Evolutionary conservation across 2,888 invertebrate genomes (phyloP), one percentile per base, ranked within the genome.

Genomic region (Dione juno): DNA sequence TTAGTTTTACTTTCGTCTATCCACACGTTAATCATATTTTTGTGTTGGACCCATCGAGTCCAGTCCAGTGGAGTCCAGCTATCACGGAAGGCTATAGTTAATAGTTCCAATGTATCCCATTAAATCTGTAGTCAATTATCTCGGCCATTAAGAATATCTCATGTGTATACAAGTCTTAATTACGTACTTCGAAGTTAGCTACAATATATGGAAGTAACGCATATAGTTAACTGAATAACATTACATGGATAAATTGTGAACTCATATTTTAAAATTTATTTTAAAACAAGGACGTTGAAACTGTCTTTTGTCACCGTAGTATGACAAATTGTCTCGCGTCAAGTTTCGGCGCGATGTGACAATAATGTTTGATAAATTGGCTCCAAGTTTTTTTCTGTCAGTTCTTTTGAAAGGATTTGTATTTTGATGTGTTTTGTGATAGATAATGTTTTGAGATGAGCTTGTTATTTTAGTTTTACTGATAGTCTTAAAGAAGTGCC

Each of bases 271-370:
- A 48, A 45, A 63, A 35, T 45, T 28, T 54, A 59, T 63, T 54
- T 53, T 45, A 52, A 67, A 58, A 66, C 63, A 16, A 67, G 66
- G 61, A 69, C 70, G 14, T 61, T 50, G 14, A 70, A 71, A 63
- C 61, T 54, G 70, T 75, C 76, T 78, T 78, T 80, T 81, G 80
- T 79, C 75, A 72, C 64, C 69, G 48, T 67, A 69, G 71, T 59
- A 53, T 81, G 81, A 81, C 80, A 78, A 82, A 82, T 82, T 77
- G 76, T 67, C 68, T 64, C 67, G 68, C 43, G 64, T 72, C 71
- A 64, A 78, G 75, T 80, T 80, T 80, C 76, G 77, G 78, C 76
- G 78, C 75, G 77, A 77, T 45, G 75, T 77, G 80, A 79, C 77
- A 79, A 74, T 74, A 70, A 52, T 64, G 73, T 64, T 72, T 79